These are phyloP conservation scores for Spilogale gracilis DNA, from an alignment of 2,113 vertebrate species.

Conservation along the genomic window DNA sequence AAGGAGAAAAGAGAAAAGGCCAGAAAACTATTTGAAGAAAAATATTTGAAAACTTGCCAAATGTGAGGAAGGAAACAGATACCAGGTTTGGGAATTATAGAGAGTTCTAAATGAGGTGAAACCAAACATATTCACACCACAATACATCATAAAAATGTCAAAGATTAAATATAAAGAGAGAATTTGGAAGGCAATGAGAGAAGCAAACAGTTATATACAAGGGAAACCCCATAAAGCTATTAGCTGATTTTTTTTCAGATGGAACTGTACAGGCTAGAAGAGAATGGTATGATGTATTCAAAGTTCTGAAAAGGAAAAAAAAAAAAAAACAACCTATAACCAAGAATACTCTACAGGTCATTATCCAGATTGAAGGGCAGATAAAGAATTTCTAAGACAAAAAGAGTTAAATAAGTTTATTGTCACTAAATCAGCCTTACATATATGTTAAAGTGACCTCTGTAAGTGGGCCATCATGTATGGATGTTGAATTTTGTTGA, in stretches of 20 bases:
- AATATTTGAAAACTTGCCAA: neutral
- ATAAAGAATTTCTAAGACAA: neutral
- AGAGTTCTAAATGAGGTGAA: neutral
- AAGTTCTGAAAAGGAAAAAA: neutral
- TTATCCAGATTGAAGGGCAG: neutral
- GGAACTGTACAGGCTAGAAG: neutral
- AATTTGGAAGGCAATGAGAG: neutral
- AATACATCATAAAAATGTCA: neutral
- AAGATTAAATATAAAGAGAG: neutral
- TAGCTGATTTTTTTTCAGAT: neutral
- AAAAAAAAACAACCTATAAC: neutral
- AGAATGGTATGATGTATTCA: neutral
- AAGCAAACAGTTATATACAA: neutral
- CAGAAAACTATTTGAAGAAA: neutral
- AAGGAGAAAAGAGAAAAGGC: neutral
- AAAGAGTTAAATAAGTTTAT: neutral
- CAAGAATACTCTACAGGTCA: neutral
- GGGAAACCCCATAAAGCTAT: neutral
- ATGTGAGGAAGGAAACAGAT: neutral
- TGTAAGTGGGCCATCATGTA: neutral
- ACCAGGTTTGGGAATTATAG: neutral
- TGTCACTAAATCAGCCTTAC: neutral
- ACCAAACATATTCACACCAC: neutral
- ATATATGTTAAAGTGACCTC: neutral
- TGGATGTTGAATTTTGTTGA: neutral